A percentile compares a stretch with the other conserved stretches of the same genome.
These are phyloP conservation scores for Gymnocheta viridis DNA, from an alignment of 2,888 invertebrate species.

Conservation along the genomic window DNA sequence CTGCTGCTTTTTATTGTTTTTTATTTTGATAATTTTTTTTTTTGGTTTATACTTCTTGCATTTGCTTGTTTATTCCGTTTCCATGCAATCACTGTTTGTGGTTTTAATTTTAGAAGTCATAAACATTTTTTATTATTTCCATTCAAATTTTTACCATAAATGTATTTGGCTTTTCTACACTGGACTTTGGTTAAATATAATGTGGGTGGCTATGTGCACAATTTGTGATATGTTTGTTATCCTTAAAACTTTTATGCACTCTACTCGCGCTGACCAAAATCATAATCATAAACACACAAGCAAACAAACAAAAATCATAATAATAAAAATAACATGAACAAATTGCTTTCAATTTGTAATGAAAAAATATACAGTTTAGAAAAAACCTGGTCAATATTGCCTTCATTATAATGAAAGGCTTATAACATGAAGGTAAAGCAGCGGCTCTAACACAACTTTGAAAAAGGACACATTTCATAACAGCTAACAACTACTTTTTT, in stretches of 20 bases:
- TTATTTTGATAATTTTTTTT: background rate
- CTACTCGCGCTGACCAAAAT: slow-evolving; percentile 6
- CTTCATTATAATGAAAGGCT: slow-evolving; percentile 26
- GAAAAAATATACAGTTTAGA: background rate
- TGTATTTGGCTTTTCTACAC: background rate
- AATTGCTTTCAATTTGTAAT: slow-evolving; percentile 44
- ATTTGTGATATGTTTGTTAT: slow-evolving; percentile 9
- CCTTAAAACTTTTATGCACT: slow-evolving; percentile 23
- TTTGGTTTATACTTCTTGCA: background rate
- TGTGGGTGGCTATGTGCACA: background rate
- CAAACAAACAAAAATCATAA: background rate
- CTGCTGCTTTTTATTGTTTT: no score
- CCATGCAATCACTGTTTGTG: slow-evolving; percentile 59
- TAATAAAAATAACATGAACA: slow-evolving; percentile 28
- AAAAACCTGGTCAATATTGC: slow-evolving; percentile 24
- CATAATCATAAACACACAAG: slow-evolving; percentile 9
- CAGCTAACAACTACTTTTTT: slow-evolving; percentile 16
- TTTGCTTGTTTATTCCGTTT: slow-evolving; percentile 40
- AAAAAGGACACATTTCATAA: slow-evolving; percentile 3
- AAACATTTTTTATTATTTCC: slow-evolving; percentile 34
- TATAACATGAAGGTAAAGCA: background rate
- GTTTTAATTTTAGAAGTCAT: slow-evolving; percentile 41
- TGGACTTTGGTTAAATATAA: background rate
- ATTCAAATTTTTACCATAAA: background rate
- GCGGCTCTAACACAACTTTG: background rate